phyloP scores from a whole-genome alignment of 2,888 invertebrate genomes.

The Lumbricus terrestris region DNA sequence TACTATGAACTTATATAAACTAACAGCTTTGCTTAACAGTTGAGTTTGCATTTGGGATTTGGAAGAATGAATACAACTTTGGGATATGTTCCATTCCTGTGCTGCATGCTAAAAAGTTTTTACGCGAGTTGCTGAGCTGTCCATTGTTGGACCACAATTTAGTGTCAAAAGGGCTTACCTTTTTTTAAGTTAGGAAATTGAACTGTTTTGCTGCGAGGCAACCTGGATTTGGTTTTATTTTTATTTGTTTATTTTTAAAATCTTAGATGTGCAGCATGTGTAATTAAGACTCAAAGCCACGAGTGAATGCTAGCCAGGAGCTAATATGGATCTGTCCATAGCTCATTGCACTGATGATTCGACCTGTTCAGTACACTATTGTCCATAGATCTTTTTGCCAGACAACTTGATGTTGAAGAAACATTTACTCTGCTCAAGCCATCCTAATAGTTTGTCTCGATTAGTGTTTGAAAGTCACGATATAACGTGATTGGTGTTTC shows the following conservation, averaged over 20 bases:
- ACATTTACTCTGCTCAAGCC: neutral
- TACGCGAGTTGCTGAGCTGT: neutral
- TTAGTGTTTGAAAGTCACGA: neutral
- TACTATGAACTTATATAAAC: neutral
- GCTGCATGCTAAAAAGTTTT: neutral
- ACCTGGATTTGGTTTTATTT: neutral
- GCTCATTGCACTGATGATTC: no score
- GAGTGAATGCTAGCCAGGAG: neutral
- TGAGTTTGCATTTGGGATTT: neutral
- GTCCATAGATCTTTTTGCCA: no score
- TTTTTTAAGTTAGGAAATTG: neutral
- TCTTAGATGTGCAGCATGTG: neutral
- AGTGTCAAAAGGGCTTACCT: no score
- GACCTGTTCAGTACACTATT: no score
- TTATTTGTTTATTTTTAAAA: neutral
- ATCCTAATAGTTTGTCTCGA: neutral
- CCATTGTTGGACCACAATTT: no score
- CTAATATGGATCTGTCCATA: neutral
- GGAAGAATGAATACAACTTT: no score
- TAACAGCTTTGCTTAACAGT: neutral
- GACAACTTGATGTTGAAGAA: no score
- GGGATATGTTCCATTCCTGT: no score
- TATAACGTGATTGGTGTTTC: neutral
- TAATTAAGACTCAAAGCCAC: neutral
- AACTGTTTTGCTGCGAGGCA: neutral